A percentile compares a stretch with the other conserved stretches of the same genome.
Evolutionary conservation across 2,797 vertebrate species (phyloP).

Genomic region (Apogon talboti): DNA sequence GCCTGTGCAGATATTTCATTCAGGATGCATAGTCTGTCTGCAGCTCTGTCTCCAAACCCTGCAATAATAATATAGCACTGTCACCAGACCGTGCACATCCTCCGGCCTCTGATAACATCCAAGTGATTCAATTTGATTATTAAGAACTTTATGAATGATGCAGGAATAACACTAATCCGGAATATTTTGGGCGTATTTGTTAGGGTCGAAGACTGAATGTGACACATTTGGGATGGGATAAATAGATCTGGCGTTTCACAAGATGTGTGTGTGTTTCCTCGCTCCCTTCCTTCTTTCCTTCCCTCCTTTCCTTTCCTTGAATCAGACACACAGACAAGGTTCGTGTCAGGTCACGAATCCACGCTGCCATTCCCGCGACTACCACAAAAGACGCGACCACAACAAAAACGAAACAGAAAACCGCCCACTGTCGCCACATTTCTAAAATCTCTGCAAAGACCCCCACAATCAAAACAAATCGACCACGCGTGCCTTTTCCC

Average conservation of each 20-base stretch:
- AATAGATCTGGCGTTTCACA: conserved; percentile 12
- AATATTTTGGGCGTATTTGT: conserved; percentile 11
- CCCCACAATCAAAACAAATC: conserved; percentile 85
- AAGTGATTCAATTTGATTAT: background rate
- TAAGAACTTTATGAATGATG: background rate
- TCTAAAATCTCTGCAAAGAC: conserved; percentile 34
- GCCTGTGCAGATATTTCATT: conserved; percentile 29
- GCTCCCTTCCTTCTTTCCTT: background rate
- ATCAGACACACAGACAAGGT: conserved; percentile 17
- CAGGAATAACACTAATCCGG: background rate
- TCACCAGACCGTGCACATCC: too few species aligned
- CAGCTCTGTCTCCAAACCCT: conserved; percentile 11
- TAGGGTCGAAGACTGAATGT: conserved; percentile 5
- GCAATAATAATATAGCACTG: background rate
- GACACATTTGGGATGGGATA: conserved; percentile 2
- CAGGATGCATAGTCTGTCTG: conserved; percentile 32
- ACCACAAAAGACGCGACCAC: background rate
- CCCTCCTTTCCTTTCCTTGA: conserved; percentile 21
- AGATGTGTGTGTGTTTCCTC: background rate
- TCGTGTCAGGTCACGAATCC: conserved; percentile 34
- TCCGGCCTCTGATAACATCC: too few species aligned
- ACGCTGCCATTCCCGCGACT: background rate
- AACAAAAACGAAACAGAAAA: background rate
- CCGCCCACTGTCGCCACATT: background rate
- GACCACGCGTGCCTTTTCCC: conserved; percentile 85